Evolutionary conservation across 1,140 invertebrate genomes (phyloP).

Genomic region (Brachionus koreanus): DNA sequence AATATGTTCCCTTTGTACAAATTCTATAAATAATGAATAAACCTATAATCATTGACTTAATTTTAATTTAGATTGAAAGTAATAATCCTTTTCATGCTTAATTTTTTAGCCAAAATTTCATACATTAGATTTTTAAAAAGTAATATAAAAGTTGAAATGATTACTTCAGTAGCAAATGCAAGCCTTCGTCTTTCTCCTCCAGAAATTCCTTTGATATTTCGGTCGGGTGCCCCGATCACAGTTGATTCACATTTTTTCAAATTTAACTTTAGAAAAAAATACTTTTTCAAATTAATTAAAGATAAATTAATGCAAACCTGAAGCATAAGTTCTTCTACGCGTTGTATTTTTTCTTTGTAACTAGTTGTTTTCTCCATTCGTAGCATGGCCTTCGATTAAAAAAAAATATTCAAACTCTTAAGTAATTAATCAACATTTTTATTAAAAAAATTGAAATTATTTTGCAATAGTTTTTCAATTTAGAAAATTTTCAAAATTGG

Average conservation of each 20-base stretch:
- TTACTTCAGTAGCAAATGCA: conserved; percentile 84
- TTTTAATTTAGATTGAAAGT: too few relatives aligned
- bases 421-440: too few relatives aligned
- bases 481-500: neutral
- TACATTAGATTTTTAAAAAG: too few relatives aligned
- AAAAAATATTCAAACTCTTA: too few relatives aligned
- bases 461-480: too few relatives aligned
- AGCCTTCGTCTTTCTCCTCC: conserved; percentile 90
- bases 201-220: conserved; percentile 80
- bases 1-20: too few relatives aligned
- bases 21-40: too few relatives aligned
- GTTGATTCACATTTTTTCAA: conserved; percentile 35
- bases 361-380: conserved; percentile 6
- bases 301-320: neutral
- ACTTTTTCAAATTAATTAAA: neutral
- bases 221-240: conserved; percentile 3
- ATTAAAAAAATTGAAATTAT: too few relatives aligned
- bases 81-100: too few relatives aligned
- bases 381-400: neutral
- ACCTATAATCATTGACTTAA: too few relatives aligned
- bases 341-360: conserved; percentile 1
- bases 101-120: too few relatives aligned
- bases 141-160: too few relatives aligned
- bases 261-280: conserved; percentile 2
- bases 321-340: conserved; percentile 2